Evolutionary conservation across 2,797 vertebrate genomes (phyloP), one percentile per base, ranked within the genome.

Genomic region (Menidia menidia): DNA sequence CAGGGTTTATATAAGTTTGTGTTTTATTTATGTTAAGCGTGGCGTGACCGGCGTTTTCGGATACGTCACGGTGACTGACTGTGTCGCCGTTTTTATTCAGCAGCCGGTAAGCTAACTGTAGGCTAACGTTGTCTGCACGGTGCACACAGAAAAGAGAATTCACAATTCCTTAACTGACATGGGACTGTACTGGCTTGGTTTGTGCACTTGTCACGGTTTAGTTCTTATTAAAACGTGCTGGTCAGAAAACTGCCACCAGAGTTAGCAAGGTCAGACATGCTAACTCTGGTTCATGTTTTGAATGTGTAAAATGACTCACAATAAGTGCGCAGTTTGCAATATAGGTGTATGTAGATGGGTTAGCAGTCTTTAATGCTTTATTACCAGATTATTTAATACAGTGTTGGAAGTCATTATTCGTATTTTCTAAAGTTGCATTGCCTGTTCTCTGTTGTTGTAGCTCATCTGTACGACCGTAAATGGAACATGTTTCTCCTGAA

Each of bases 401-500:
- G n/a, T 12, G 12, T 0, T 14, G 16, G 4, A 4, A 14, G 10
- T 18, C 6, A 30, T 10, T 4, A 39, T 39, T 39, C 35, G 10
- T 39, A 39, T 39, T 7, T 39, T 39, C 8, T 39, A 7, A 39
- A 39, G 30, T 3, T 6, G 45, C 16, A 11, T 1, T 30, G 1
- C 6, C 10, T 19, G 0, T 32, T 14, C 51, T n/a, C 16, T 53
- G 19, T 47, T 78, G 47, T 60, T 71, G 39, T 15, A 81, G 78
- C 19, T 69, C 41, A 33, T 25, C 71, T 60, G 56, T 43, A 0
- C 61, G 14, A 4, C n/a, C 51, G 57, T 71, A 30, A 15, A 1
- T 60, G 62, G 61, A 87, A 68, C 71, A 94, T 93, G 92, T 81
- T 89, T 59, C 81, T 92, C 30, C 81, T 80, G 79, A 81, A 60